phyloP scores from a whole-genome alignment of 2,797 vertebrate genomes.

The Acipenser oxyrinchus region DNA sequence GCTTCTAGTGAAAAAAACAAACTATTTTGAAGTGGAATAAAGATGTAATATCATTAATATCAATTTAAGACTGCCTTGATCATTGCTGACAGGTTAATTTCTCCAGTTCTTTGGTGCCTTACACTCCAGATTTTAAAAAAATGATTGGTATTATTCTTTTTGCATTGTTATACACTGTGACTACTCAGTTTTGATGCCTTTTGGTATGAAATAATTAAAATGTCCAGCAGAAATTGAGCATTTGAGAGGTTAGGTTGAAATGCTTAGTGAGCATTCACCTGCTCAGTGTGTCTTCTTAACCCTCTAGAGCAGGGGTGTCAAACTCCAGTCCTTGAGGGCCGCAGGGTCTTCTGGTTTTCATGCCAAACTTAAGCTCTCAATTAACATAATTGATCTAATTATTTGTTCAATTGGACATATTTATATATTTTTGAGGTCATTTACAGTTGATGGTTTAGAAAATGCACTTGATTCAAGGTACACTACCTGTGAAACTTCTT shows the following conservation, averaged over 20 bases:
- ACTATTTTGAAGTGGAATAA: background rate
- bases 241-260: background rate
- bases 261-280: too few species aligned
- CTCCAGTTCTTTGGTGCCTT: background rate
- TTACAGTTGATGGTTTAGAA: too few species aligned
- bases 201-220: background rate
- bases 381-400: too few species aligned
- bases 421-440: too few species aligned
- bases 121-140: background rate
- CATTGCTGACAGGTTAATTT: conserved; percentile 2
- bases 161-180: background rate
- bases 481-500: too few species aligned
- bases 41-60: conserved; percentile 4
- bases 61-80: conserved; percentile 1
- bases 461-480: too few species aligned
- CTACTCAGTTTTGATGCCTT: background rate
- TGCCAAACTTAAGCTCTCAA: too few species aligned
- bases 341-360: too few species aligned
- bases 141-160: background rate
- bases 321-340: too few species aligned
- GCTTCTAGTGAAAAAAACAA: background rate
- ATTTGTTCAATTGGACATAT: too few species aligned
- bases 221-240: background rate
- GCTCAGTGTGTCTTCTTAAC: too few species aligned
- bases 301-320: too few species aligned